These are phyloP conservation scores for Bombylius discolor DNA, from an alignment of 2,888 invertebrate genomes.

Conservation along the genomic window DNA sequence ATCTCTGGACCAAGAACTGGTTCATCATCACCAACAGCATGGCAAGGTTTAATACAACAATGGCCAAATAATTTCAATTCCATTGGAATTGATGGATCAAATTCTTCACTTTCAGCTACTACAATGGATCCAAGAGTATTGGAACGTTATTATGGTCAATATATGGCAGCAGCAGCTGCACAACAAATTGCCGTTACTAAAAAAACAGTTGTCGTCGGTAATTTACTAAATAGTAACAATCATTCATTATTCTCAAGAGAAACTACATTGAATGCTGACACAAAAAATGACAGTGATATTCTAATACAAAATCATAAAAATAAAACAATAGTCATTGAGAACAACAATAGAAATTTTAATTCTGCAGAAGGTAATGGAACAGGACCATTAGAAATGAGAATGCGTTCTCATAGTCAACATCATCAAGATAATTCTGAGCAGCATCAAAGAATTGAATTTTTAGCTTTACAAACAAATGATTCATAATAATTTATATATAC, in stretches of 20 bases:
- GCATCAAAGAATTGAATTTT: neutral
- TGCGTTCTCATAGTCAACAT: neutral
- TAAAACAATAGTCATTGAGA: neutral
- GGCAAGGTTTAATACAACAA: constrained; percentile 20
- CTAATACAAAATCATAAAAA: neutral
- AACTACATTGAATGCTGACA: neutral
- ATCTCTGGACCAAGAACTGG: neutral
- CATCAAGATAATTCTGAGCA: neutral
- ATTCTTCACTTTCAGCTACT: neutral
- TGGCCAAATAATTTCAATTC: constrained; percentile 18
- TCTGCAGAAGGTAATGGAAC: too few species aligned
- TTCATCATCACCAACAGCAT: constrained; percentile 12
- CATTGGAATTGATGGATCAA: constrained; percentile 3
- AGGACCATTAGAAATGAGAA: too few species aligned
- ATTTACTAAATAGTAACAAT: neutral
- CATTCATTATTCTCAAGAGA: too few species aligned
- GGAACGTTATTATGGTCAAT: constrained; percentile 32
- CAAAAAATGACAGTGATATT: neutral
- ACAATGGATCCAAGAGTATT: constrained; percentile 28
- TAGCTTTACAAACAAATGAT: neutral
- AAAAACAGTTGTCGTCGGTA: neutral
- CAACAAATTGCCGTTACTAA: constrained; percentile 17
- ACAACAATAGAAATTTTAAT: neutral
- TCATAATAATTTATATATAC: neutral
- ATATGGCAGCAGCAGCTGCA: constrained; percentile 30